Evolutionary conservation across 92 coral and sea anemone species (phyloP), one percentile per base, ranked within the genome.

Genomic region (Palythoa caribaeorum): DNA sequence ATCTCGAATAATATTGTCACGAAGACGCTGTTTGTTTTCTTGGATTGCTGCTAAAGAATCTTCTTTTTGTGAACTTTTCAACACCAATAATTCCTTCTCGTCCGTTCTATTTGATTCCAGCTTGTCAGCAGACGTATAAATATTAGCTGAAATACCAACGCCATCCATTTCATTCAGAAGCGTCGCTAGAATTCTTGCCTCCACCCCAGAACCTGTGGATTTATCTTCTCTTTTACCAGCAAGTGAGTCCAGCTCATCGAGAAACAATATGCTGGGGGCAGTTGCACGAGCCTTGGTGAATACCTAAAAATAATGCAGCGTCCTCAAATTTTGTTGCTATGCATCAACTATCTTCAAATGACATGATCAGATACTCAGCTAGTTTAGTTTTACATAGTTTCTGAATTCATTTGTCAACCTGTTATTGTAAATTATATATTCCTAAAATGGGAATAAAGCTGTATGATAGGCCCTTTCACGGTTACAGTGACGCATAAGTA

Each of bases 121-220:
- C 71, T 53, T 39, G 35, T 79, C 69, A 28, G 77, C 85, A 16
- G 96, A 52, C 40, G 76, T 96, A 83, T 97, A 97, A 63, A 97
- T 91, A 63, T 95, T 95, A 10, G 94, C 94, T 57, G 96, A 97
- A 39, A 95, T 88, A 14, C 99, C 99, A 35, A 97, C 93, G 21
- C 99, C 99, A 59, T 97, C 99, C 95, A 97, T 94, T 89, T 97
- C 99, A 88, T 97, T 97, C 81, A 97, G 85, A 47, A 97, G 96
- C 37, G 97, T 97, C 3, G 99, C 92, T 84, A 97, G 78, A 68
- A 97, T 91, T 54, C 98, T 93, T 3, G 94, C 87, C 66, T 90
- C 94, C 57, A 94, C 95, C 54, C 93, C 92, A 47, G 72, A 80
- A 60, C 90, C 91, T 5, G 92, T 84, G 52, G 87, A 87, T 63